Evolutionary conservation across 2,113 vertebrate genomes (phyloP), one percentile per base, ranked within the genome.

Genomic region (Cebus imitator): DNA sequence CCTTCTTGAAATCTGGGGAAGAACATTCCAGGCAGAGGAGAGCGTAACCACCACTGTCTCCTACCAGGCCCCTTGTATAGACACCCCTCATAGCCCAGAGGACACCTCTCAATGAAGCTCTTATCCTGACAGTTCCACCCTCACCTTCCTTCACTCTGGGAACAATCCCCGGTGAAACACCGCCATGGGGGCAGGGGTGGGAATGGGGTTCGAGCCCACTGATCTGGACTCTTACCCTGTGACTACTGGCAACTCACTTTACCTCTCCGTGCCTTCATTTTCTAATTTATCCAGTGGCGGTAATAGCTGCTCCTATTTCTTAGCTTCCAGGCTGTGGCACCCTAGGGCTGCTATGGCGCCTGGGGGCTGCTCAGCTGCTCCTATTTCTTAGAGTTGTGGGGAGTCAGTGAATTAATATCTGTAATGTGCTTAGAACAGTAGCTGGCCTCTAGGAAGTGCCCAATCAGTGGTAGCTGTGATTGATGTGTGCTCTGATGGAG

Each of bases 131-230:
- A 3, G 9, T 48, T 32, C 52, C 17, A 40, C 32, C 25, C 20
- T 14, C 27, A 2, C 40, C 78, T 55, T 50, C 70, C 32, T 58
- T 55, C 6, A 12, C 13, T 43, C 35, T 16, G 87, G 40, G 12
- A 48, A 21, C n/a, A 70, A 7, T 14, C 68, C 10, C n/a, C 66
- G 2, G 20, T 14, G 20, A 43, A n/a, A 50, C 18, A 52, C 14
- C n/a, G 20, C 11, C 16, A 3, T 14, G 5, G 14, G 23, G 5
- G 3, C 5, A 7, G 45, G 52, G 0, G 9, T 35, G 23, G 21
- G 21, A 21, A 14, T 30, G 37, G 80, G 16, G 21, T 76, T 68
- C 3, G 21, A 12, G 21, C 37, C 35, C 12, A 20, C 30, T 37
- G 35, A 13, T 93, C 14, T 32, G 18, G 27, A 23, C 86, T 40